Evolutionary conservation across 1,140 invertebrate species (phyloP).

Genomic region (Zaprionus africanus): DNA sequence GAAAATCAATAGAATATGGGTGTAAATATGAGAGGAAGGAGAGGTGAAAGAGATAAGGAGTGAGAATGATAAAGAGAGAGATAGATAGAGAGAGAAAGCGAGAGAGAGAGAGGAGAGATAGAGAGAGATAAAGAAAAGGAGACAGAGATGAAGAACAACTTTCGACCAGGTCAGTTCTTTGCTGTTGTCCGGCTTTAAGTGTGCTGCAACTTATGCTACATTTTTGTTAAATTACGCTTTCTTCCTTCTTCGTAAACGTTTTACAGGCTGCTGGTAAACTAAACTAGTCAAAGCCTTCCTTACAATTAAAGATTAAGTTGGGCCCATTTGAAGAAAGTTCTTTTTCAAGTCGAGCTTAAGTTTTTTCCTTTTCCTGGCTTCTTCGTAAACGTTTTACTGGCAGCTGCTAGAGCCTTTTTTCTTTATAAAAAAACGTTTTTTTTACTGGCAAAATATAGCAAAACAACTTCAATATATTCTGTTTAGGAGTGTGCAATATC

Average conservation of each 20-base stretch:
- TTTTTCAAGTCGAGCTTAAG: too few species aligned
- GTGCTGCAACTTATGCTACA: not conserved
- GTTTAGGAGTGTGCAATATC: too few species aligned
- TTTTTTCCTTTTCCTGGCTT: not conserved
- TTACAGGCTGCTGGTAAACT: not conserved
- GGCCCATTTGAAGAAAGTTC: too few species aligned
- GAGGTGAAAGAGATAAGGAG: not conserved
- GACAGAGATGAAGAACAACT: not conserved
- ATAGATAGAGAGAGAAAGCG: not conserved
- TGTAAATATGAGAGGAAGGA: not conserved
- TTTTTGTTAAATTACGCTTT: not conserved
- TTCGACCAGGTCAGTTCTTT: not conserved
- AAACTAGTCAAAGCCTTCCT: too few species aligned
- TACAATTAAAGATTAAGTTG: too few species aligned
- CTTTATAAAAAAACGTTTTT: too few species aligned
- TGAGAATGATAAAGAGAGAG: too few species aligned
- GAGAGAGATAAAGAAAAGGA: not conserved
- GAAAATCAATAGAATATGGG: slow-evolving; percentile 4
- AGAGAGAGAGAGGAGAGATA: not conserved
- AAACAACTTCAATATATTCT: not conserved
- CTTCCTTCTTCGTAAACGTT: not conserved
- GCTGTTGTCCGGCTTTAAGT: too few species aligned
- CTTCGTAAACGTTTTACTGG: not conserved
- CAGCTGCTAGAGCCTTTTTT: too few species aligned
- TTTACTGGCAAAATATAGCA: not conserved